Conservation (phyloP, 2,888 invertebrate genomes). For the Baronia brevicornis region DNA sequence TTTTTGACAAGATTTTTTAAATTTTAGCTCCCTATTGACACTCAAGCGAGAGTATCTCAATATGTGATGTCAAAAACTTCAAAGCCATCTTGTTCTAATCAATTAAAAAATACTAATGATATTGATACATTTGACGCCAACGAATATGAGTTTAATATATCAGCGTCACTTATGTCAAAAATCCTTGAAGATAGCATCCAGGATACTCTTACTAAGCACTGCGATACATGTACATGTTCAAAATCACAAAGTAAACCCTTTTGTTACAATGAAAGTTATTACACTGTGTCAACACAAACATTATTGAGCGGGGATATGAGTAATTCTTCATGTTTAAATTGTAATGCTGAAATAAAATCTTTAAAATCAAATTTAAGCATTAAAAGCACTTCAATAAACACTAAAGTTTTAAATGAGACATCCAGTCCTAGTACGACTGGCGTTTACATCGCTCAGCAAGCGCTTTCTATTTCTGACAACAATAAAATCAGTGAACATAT, state of each 20-base stretch:
- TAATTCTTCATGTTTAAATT: slow-evolving; percentile 75
- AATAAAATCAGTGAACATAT: slow-evolving; percentile 8
- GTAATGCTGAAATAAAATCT: slow-evolving; percentile 75
- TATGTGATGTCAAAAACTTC: slow-evolving; percentile 80
- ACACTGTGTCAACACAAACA: slow-evolving; percentile 80
- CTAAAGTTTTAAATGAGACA: slow-evolving; percentile 52
- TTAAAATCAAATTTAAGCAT: slow-evolving; percentile 55
- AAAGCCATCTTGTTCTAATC: slow-evolving; percentile 57
- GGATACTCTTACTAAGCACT: slow-evolving; percentile 87
- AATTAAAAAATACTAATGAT: slow-evolving; percentile 53
- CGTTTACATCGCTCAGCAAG: slow-evolving; percentile 46
- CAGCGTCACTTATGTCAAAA: slow-evolving; percentile 93
- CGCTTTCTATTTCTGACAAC: slow-evolving; percentile 25
- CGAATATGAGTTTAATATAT: slow-evolving; percentile 81
- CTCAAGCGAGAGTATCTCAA: slow-evolving; percentile 91
- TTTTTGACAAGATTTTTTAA: slow-evolving; percentile 7
- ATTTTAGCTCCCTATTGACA: slow-evolving; percentile 89
- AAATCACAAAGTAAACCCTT: slow-evolving; percentile 70
- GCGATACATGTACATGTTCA: slow-evolving; percentile 87
- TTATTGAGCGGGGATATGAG: slow-evolving; percentile 60
- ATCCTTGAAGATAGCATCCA: slow-evolving; percentile 91
- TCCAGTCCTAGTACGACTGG: no score
- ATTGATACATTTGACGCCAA: slow-evolving; percentile 73
- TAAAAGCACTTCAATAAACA: slow-evolving; percentile 51
- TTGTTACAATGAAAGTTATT: slow-evolving; percentile 72